Evolutionary conservation across 2,888 invertebrate species (phyloP).

Genomic region (Pandemis cinnamomeana): DNA sequence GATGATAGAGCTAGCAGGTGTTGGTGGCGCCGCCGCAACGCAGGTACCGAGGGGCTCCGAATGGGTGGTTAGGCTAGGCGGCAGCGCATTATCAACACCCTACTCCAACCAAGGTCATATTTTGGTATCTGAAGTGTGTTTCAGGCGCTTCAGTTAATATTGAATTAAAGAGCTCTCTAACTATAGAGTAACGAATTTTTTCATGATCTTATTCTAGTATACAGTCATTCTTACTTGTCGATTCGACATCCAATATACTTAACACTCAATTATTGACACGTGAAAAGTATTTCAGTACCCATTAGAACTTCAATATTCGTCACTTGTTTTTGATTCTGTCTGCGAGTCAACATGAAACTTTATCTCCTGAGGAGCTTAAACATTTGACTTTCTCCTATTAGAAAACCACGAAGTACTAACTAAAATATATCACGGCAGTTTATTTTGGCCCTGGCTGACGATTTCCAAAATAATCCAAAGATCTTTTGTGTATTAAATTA

Average conservation of each 20-base stretch:
- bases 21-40: conserved; percentile 11
- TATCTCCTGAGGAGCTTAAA: too few relatives aligned
- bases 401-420: too few relatives aligned
- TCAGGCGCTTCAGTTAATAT: neutral
- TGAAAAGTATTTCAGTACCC: neutral
- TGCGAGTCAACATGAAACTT: too few relatives aligned
- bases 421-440: too few relatives aligned
- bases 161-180: neutral
- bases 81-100: conserved; percentile 3
- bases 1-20: conserved; percentile 17
- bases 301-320: too few relatives aligned
- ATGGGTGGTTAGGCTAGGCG: conserved; percentile 8
- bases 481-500: too few relatives aligned
- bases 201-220: neutral
- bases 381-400: too few relatives aligned
- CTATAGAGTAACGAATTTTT: neutral
- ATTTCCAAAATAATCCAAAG: neutral
- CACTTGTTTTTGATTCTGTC: too few relatives aligned
- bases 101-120: neutral
- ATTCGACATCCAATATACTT: neutral
- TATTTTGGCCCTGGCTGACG: neutral
- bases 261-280: neutral
- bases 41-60: conserved; percentile 29
- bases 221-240: neutral
- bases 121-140: conserved; percentile 1